phyloP scores from a whole-genome alignment of 1,140 invertebrate species.

The Pseudachorutes palmiensis region DNA sequence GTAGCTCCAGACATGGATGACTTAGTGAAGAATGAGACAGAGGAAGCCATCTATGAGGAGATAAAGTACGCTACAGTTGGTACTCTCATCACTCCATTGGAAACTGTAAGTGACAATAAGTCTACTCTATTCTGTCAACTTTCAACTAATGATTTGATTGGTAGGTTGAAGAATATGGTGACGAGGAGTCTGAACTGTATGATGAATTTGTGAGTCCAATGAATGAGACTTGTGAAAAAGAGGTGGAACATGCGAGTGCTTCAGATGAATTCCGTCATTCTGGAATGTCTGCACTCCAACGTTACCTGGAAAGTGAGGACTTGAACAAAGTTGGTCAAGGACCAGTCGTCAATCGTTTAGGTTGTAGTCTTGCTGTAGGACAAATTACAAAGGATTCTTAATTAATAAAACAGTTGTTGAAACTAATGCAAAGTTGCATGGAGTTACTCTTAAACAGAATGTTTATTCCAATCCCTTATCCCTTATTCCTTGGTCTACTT shows the following conservation, averaged over 20 bases:
- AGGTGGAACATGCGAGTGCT: neutral
- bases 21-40: neutral
- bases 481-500: too few relatives aligned
- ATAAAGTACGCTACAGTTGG: slow-evolving; percentile 28
- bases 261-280: slow-evolving; percentile 22
- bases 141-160: neutral
- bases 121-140: neutral
- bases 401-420: neutral
- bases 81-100: slow-evolving; percentile 24
- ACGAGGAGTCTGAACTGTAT: neutral
- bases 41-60: slow-evolving; percentile 22
- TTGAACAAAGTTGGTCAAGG: neutral
- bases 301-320: slow-evolving; percentile 12
- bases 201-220: slow-evolving; percentile 9
- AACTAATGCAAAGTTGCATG: neutral
- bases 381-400: slow-evolving; percentile 29
- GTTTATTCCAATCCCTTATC: too few relatives aligned
- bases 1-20: neutral
- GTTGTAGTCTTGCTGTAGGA: slow-evolving; percentile 30
- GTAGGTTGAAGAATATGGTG: neutral
- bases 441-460: too few relatives aligned
- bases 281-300: slow-evolving; percentile 29
- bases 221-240: neutral
- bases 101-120: slow-evolving; percentile 19
- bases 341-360: slow-evolving; percentile 27